These are phyloP conservation scores for Xenus cinereus DNA, from an alignment of 2,113 vertebrate species.

Conservation along the genomic window DNA sequence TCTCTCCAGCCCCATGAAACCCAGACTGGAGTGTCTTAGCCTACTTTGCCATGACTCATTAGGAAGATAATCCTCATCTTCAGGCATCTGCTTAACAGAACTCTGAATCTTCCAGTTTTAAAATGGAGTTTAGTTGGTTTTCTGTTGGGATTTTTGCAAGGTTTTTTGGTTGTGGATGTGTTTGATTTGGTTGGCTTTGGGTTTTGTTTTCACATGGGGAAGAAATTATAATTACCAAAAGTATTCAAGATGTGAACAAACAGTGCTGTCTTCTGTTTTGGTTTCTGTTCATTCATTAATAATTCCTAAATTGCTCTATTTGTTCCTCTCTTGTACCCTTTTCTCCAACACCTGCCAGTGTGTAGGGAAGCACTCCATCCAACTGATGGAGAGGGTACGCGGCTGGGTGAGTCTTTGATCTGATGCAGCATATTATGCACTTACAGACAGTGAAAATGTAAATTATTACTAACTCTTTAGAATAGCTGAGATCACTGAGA, in stretches of 20 bases:
- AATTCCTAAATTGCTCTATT: slow-evolving; percentile 2
- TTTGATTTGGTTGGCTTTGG: neutral
- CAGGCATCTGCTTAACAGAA: neutral
- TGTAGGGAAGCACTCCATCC: neutral
- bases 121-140: neutral
- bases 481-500: neutral
- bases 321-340: neutral
- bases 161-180: neutral
- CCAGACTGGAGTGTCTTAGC: neutral
- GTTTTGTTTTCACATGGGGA: neutral
- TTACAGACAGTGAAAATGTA: neutral
- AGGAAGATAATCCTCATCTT: neutral
- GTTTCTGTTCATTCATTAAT: neutral
- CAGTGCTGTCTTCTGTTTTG: neutral
- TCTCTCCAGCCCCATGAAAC: neutral
- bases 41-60: neutral
- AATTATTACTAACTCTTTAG: neutral
- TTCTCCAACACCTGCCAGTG: neutral
- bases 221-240: neutral
- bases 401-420: slow-evolving; percentile 2
- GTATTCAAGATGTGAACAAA: neutral
- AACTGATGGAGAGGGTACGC: neutral
- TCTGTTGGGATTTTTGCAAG: neutral
- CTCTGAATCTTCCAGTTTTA: neutral
- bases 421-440: neutral